Evolutionary conservation across 2,113 vertebrate species (phyloP).

Genomic region (Nannobrachium achirus): DNA sequence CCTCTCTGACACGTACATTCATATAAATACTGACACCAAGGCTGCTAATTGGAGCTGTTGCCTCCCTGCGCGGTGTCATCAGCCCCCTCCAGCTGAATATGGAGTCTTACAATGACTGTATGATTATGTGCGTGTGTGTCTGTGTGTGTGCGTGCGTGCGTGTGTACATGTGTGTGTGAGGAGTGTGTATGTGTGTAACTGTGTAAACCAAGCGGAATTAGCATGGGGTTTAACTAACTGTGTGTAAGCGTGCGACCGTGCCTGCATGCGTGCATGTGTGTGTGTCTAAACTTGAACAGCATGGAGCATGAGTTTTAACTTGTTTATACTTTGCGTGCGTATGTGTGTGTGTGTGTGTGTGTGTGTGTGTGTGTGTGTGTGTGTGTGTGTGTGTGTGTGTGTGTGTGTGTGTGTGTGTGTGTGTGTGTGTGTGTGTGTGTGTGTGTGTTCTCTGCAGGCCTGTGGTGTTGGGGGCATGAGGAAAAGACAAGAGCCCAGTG

Average conservation of each 20-base stretch:
- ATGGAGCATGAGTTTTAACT: too few relatives aligned
- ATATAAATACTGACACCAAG: slow-evolving; percentile 55
- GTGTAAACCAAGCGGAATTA: background rate
- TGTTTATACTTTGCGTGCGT: background rate
- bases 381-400: slow-evolving; percentile 40
- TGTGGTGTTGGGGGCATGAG: slow-evolving; percentile 91
- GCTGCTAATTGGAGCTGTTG: slow-evolving; percentile 76
- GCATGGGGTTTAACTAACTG: background rate
- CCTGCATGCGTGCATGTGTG: background rate
- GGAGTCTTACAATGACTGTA: slow-evolving; percentile 66
- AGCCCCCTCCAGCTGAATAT: slow-evolving; percentile 75
- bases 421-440: slow-evolving; percentile 27
- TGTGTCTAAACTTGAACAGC: too few relatives aligned
- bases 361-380: slow-evolving; percentile 38
- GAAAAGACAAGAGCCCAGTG: slow-evolving; percentile 88
- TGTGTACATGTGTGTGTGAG: slow-evolving; percentile 19
- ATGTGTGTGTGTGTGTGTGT: slow-evolving; percentile 31
- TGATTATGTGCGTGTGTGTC: slow-evolving; percentile 24
- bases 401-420: background rate
- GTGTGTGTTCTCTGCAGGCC: slow-evolving; percentile 75
- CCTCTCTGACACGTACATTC: slow-evolving; percentile 10
- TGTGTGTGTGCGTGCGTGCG: slow-evolving; percentile 14
- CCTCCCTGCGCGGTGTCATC: slow-evolving; percentile 79
- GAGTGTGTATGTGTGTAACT: slow-evolving; percentile 20
- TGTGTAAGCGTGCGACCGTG: background rate